These are phyloP conservation scores for Mimumesa dahlbomi DNA, from an alignment of 2,888 invertebrate species.

Conservation along the genomic window DNA sequence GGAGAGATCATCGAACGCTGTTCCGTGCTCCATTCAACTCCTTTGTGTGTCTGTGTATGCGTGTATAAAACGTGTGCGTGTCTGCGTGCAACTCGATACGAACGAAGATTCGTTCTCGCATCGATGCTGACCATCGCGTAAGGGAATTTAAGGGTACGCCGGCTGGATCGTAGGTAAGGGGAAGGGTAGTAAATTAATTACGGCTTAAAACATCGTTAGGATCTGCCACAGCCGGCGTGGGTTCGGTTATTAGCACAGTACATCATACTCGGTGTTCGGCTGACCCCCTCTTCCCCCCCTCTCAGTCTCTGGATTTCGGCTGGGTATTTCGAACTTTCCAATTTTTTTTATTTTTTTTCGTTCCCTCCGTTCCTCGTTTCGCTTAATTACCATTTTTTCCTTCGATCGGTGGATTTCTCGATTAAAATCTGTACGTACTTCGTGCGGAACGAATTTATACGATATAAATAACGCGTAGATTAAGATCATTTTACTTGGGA, in stretches of 20 bases:
- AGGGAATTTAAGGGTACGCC: conserved; percentile 60
- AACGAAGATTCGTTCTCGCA: conserved; percentile 1
- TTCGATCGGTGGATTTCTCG: no score
- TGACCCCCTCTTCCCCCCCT: conserved; percentile 6
- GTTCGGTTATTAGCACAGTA: conserved; percentile 78
- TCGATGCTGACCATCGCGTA: conserved; percentile 22
- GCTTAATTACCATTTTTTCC: no score
- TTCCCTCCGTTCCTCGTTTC: no score
- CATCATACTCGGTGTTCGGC: conserved; percentile 69
- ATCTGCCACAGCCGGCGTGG: conserved; percentile 67
- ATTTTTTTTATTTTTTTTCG: no score
- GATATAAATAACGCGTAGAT: no score
- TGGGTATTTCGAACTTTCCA: background rate
- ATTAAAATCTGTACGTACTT: no score
- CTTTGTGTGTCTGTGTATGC: no score
- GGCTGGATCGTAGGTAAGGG: conserved; percentile 65
- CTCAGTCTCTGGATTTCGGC: conserved; percentile 14
- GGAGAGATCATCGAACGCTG: conserved; percentile 37
- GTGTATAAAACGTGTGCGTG: background rate
- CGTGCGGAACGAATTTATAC: no score
- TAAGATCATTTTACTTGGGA: no score
- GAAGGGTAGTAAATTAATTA: conserved; percentile 77
- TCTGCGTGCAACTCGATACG: conserved; percentile 24
- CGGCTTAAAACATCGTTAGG: conserved; percentile 79
- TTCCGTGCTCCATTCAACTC: conserved; percentile 36